A percentile compares a stretch with the other conserved stretches of the same genome.
phyloP scores from a whole-genome alignment of 2,888 invertebrate species.

The Lasioglossum lativentre region DNA sequence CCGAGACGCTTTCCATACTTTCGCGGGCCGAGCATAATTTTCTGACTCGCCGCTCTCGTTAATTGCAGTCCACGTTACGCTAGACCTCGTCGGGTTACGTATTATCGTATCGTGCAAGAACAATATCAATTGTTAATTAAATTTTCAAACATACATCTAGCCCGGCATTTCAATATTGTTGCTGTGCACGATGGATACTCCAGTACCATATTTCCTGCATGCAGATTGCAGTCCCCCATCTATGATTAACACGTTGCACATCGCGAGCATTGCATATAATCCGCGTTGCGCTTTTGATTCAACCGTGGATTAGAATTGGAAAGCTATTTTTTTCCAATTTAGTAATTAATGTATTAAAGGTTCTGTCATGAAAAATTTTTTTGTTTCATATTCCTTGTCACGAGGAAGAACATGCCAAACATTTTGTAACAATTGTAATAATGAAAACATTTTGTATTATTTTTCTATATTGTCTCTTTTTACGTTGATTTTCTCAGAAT shows the following conservation, averaged over 20 bases:
- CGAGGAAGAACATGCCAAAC: background rate
- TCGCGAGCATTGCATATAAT: background rate
- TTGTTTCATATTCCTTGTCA: background rate
- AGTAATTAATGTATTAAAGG: background rate
- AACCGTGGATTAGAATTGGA: background rate
- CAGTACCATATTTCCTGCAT: background rate
- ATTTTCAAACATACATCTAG: background rate
- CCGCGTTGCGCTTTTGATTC: background rate
- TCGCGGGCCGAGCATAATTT: constrained; percentile 33
- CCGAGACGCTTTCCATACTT: constrained; percentile 34
- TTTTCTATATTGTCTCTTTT: no score
- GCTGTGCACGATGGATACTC: background rate
- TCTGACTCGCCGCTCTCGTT: constrained; percentile 11
- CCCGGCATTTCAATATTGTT: background rate
- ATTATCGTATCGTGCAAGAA: background rate
- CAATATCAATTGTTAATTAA: constrained; percentile 4
- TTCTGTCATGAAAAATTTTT: background rate
- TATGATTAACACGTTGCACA: background rate
- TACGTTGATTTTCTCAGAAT: no score
- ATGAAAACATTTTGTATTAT: no score
- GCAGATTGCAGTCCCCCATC: background rate
- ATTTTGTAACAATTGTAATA: background rate
- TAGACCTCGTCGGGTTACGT: background rate
- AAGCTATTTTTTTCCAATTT: background rate
- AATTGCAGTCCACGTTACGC: constrained; percentile 30